Evolutionary conservation across 2,797 vertebrate genomes (phyloP), one percentile per base, ranked within the genome.

Genomic region (Takifugu ocellatus): DNA sequence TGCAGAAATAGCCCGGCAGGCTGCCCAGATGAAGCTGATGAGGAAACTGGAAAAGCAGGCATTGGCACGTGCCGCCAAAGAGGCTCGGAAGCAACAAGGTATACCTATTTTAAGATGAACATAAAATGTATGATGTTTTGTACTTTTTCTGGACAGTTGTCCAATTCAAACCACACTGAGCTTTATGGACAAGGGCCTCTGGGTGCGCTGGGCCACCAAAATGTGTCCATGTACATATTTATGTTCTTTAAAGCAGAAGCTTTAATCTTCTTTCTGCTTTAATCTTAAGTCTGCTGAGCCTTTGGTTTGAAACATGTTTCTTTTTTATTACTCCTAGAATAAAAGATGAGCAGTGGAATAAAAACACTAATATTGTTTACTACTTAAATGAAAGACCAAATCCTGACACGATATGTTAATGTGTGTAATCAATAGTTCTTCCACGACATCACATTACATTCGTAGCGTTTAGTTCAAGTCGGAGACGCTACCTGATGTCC

Each of bases 41-140:
- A 94, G 95, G 78, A 98, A 98, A 89, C 92, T 99, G 79, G 96
- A 99, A 90, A 99, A 97, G 68, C 97, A 99, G 77, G 97, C 98
- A 17, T 89, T 97, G 66, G 95, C 94, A 0, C 94, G 95, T 68
- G 96, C 95, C 63, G 96, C 96, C 74, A 99, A 98, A 91, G 96
- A 99, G 85, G 96, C 96, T 2, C 95, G 96, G 70, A 98, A 96
- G 84, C 97, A 97, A 70, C 97, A 98, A 92, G 97, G 97, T 94
- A 83, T 63, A 58, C 53, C 42, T 24, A 24, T 27, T 50, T 16
- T 52, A 21, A 33, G 45, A 25, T n/a, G 43, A 56, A 47, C 49
- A 59, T 51, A 59, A 57, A 36, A 33, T 48, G 21, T 21, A n/a
- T 39, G 52, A 48, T 14, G 26, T 8, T 3, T 43, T 43, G 17